phyloP scores from a whole-genome alignment of 2,113 vertebrate genomes.

The Dunckerocampus dactyliophorus region DNA sequence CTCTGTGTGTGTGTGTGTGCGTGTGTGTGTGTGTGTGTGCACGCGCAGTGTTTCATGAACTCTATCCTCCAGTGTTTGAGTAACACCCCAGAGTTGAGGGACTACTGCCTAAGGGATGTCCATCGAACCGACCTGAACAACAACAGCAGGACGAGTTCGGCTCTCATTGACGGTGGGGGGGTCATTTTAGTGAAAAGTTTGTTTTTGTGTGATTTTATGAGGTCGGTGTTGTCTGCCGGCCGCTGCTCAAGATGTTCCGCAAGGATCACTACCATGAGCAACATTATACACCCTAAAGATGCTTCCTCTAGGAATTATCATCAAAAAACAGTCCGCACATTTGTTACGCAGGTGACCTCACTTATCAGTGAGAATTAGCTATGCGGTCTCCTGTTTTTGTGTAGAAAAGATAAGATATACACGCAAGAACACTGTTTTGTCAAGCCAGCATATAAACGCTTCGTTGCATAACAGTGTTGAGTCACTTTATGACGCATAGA shows the following conservation, averaged over 20 bases:
- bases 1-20: neutral
- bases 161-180: constrained; percentile 85
- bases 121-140: constrained; percentile 83
- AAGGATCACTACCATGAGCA: neutral
- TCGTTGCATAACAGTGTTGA: neutral
- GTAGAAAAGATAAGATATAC: neutral
- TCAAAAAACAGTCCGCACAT: neutral
- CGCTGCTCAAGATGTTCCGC: neutral
- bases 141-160: constrained; percentile 73
- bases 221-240: neutral
- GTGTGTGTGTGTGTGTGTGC: neutral
- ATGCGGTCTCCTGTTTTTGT: neutral
- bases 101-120: constrained; percentile 87
- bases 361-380: neutral
- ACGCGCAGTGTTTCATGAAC: constrained; percentile 93
- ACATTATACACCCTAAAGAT: neutral
- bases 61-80: constrained; percentile 96
- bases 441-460: neutral
- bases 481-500: constrained; percentile 2
- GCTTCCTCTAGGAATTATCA: neutral
- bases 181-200: neutral
- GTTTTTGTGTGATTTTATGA: neutral
- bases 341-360: no score
- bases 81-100: constrained; percentile 88
- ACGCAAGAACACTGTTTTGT: neutral